Percentiles rank a stretch among this genome's conserved stretches.
Evolutionary conservation across 2,888 invertebrate species (phyloP).

Genomic region (Ichneumon xanthorius): DNA sequence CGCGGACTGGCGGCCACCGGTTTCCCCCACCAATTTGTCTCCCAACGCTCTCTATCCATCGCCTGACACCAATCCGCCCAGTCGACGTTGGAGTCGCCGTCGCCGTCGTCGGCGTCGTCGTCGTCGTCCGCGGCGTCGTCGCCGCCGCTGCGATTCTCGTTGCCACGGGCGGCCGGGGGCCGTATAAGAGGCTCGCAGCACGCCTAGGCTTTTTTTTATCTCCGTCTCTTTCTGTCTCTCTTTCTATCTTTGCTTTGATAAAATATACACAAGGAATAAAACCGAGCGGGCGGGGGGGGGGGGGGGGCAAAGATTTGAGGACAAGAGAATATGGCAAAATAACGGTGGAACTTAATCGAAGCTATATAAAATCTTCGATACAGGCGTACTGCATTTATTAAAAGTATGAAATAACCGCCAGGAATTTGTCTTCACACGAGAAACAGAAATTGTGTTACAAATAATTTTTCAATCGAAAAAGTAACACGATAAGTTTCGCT

Average conservation of each 20-base stretch:
- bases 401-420: not conserved
- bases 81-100: conserved; percentile 50
- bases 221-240: not conserved
- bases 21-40: conserved; percentile 66
- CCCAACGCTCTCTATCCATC: conserved; percentile 53
- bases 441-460: not conserved
- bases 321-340: not conserved
- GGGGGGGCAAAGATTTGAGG: not conserved
- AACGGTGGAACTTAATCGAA: not conserved
- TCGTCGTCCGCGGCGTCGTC: conserved; percentile 31
- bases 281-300: no score
- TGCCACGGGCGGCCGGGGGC: conserved; percentile 47
- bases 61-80: conserved; percentile 53
- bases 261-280: conserved; percentile 24
- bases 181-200: conserved; percentile 18
- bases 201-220: conserved; percentile 27
- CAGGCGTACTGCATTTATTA: not conserved
- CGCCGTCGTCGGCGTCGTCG: no score
- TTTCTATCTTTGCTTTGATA: conserved; percentile 12
- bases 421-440: not conserved
- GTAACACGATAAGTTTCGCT: no score
- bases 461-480: no score
- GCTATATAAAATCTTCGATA: not conserved
- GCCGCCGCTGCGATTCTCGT: conserved; percentile 49
- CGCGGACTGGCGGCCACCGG: conserved; percentile 75